A percentile compares a stretch with the other conserved stretches of the same genome.
Conservation (phyloP, 2,113 vertebrate genomes). For the Seriola aureovittata region DNA sequence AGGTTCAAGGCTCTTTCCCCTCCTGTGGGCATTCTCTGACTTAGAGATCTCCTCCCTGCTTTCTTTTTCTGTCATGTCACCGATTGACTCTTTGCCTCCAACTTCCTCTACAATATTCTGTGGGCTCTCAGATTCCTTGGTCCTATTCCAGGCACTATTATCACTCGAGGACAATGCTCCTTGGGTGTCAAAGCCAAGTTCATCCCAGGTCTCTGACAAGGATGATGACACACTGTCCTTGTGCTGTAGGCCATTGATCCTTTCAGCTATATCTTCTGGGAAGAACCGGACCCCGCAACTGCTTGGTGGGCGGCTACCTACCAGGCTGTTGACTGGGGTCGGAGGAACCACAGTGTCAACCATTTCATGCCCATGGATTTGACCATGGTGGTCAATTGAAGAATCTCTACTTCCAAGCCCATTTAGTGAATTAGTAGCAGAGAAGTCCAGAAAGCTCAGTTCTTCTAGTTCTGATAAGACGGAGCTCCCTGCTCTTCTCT, state of each 20-base stretch:
- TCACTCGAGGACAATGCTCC: conserved; percentile 70
- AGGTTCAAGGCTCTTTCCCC: conserved; percentile 63
- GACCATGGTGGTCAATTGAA: conserved; percentile 64
- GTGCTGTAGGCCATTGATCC: conserved; percentile 84
- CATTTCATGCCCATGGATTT: conserved; percentile 75
- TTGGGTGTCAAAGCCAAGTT: conserved; percentile 86
- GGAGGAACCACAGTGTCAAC: conserved; percentile 87
- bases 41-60: conserved; percentile 38
- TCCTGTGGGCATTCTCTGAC: conserved; percentile 37
- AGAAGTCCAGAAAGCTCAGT: conserved; percentile 84
- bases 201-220: conserved; percentile 90
- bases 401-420: conserved; percentile 65
- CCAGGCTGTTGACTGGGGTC: conserved; percentile 92
- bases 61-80: conserved; percentile 35
- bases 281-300: conserved; percentile 87
- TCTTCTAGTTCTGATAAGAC: conserved; percentile 85
- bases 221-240: conserved; percentile 82
- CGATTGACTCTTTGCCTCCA: conserved; percentile 25
- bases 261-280: conserved; percentile 87
- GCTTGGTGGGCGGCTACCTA: conserved; percentile 88
- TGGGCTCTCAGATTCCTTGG: conserved; percentile 74
- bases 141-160: conserved; percentile 83
- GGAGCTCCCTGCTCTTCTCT: conserved; percentile 70
- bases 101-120: conserved; percentile 59
- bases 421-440: conserved; percentile 77